Evolutionary conservation across 92 coral and sea anemone genomes (phyloP).

Genomic region (Porites rus): DNA sequence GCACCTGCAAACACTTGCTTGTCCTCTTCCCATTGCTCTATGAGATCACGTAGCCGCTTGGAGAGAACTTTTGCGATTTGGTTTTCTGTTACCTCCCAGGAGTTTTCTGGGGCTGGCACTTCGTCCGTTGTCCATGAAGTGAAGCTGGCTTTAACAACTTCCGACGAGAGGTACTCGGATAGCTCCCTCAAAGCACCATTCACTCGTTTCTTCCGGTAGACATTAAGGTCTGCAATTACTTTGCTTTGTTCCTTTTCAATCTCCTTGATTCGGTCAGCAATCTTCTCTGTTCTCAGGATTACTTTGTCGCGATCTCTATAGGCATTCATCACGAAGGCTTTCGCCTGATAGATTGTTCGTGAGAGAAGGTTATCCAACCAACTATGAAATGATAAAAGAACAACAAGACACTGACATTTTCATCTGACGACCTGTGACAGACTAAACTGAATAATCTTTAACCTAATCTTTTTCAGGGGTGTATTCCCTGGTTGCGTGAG

Average conservation of each 20-base stretch:
- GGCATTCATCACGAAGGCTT: conserved; percentile 19
- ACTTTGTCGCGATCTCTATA: background rate
- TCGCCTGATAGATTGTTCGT: conserved; percentile 3
- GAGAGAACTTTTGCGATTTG: conserved; percentile 12
- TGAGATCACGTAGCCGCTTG: background rate
- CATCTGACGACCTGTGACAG: too few species aligned
- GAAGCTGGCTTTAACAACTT: background rate
- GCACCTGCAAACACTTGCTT: conserved; percentile 14
- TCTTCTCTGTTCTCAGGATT: background rate
- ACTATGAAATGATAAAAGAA: background rate
- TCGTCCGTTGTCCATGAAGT: conserved; percentile 10
- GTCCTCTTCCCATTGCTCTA: conserved; percentile 41
- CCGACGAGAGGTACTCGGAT: background rate
- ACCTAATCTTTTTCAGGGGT: too few species aligned
- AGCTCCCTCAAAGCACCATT: background rate
- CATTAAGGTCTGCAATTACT: background rate
- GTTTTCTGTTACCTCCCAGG: conserved; percentile 28
- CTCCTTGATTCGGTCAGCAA: background rate
- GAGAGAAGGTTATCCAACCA: conserved; percentile 27
- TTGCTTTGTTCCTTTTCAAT: background rate
- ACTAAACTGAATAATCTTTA: too few species aligned
- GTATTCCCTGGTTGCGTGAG: too few species aligned
- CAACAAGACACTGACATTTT: too few species aligned
- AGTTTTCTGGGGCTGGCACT: conserved; percentile 1
- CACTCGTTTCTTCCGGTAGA: background rate